Conservation (phyloP, 2,113 vertebrate genomes). For the Corvus cornix region DNA sequence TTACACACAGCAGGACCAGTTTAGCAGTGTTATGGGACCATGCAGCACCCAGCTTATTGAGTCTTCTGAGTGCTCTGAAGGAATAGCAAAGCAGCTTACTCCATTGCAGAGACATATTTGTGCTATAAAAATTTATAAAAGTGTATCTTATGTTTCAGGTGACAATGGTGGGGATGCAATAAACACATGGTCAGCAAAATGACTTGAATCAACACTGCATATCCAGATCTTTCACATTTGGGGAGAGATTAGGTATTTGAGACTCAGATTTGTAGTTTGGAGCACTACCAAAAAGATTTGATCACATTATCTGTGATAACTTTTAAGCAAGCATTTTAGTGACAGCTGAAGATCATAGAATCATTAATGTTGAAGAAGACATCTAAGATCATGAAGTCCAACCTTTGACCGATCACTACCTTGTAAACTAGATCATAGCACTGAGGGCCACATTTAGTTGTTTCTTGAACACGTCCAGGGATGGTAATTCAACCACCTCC, state of each 20-base stretch:
- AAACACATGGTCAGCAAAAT: background rate
- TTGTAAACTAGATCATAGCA: background rate
- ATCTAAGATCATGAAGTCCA: background rate
- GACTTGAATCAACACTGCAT: background rate
- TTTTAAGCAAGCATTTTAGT: background rate
- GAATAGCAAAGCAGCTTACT: background rate
- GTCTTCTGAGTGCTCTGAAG: background rate
- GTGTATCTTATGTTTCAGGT: background rate
- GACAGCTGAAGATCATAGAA: background rate
- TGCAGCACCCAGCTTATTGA: background rate
- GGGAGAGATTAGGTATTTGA: background rate
- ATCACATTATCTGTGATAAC: background rate
- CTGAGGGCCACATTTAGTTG: background rate
- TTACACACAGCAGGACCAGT: background rate
- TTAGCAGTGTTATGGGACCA: background rate
- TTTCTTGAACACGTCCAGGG: background rate
- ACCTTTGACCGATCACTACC: background rate
- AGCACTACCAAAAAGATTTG: background rate
- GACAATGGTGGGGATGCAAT: background rate
- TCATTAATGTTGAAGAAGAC: background rate
- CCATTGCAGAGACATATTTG: background rate
- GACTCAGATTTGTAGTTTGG: fast-evolving
- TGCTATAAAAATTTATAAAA: background rate
- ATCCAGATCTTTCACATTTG: background rate
- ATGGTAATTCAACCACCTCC: background rate